phyloP scores from a whole-genome alignment of 2,797 vertebrate species.

The Fistularia tabacaria region DNA sequence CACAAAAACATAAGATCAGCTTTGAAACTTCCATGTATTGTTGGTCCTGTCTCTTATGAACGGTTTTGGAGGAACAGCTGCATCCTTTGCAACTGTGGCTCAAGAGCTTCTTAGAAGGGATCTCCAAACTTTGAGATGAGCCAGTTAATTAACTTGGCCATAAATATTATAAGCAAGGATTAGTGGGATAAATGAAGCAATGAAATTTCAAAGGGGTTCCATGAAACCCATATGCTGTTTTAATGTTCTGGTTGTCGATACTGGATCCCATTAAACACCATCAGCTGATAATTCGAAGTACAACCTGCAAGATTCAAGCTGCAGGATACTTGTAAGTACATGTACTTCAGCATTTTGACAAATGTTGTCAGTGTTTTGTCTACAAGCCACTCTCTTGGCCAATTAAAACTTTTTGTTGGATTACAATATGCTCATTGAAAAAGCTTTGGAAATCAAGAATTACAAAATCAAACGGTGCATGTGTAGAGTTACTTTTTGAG shows the following conservation, averaged over 20 bases:
- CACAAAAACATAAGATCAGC: too few species aligned
- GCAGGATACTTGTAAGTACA: neutral
- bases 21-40: too few species aligned
- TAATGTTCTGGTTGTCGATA: constrained; percentile 30
- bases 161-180: constrained; percentile 50
- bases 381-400: constrained; percentile 17
- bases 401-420: neutral
- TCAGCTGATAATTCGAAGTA: constrained; percentile 10
- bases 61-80: constrained; percentile 47
- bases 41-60: too few species aligned
- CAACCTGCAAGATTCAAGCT: constrained; percentile 1
- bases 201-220: constrained; percentile 36
- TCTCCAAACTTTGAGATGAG: constrained; percentile 43
- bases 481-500: too few species aligned
- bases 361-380: constrained; percentile 67
- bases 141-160: constrained; percentile 57
- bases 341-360: constrained; percentile 63
- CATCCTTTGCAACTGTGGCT: constrained; percentile 30
- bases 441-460: too few species aligned
- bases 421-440: neutral
- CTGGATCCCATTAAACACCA: constrained; percentile 14
- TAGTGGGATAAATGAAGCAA: constrained; percentile 45
- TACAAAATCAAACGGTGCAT: too few species aligned
- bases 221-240: constrained; percentile 51
- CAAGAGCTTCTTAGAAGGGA: constrained; percentile 41